Conservation (phyloP, 2,113 vertebrate genomes). For the Pollachius pollachius region DNA sequence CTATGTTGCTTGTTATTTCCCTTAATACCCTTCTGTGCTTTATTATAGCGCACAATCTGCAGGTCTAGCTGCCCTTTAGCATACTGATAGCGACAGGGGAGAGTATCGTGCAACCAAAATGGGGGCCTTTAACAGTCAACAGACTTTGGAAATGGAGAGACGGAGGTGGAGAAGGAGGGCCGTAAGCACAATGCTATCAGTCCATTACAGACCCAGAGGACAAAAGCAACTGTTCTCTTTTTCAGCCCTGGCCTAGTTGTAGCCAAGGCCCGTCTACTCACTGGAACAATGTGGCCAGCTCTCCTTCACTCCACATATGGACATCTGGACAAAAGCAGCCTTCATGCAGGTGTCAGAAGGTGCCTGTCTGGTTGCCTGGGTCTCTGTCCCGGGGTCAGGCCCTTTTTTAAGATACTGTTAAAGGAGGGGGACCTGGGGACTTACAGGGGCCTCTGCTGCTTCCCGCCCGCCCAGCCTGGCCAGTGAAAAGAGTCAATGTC, state of each 20-base stretch:
- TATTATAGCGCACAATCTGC: no score
- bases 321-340: conserved; percentile 48
- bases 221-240: conserved; percentile 60
- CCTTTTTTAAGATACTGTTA: conserved; percentile 40
- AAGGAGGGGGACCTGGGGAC: conserved; percentile 21
- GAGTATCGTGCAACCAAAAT: conserved; percentile 53
- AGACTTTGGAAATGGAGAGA: conserved; percentile 43
- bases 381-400: conserved; percentile 36
- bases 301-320: conserved; percentile 41
- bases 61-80: conserved; percentile 30
- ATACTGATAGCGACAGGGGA: conserved; percentile 52
- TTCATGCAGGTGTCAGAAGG: conserved; percentile 67
- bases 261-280: conserved; percentile 15
- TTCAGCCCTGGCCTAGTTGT: conserved; percentile 59
- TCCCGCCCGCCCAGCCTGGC: background rate
- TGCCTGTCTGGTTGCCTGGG: conserved; percentile 46
- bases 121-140: conserved; percentile 48
- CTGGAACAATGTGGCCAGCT: conserved; percentile 48
- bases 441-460: conserved; percentile 8
- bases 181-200: conserved; percentile 67
- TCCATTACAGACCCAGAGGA: conserved; percentile 66
- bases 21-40: no score
- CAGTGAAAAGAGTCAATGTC: conserved; percentile 11
- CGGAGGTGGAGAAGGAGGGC: conserved; percentile 48
- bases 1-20: no score